Base-by-base conservation (phyloP, 1,140 invertebrate genomes). In the Drosophila sp. region DNA sequence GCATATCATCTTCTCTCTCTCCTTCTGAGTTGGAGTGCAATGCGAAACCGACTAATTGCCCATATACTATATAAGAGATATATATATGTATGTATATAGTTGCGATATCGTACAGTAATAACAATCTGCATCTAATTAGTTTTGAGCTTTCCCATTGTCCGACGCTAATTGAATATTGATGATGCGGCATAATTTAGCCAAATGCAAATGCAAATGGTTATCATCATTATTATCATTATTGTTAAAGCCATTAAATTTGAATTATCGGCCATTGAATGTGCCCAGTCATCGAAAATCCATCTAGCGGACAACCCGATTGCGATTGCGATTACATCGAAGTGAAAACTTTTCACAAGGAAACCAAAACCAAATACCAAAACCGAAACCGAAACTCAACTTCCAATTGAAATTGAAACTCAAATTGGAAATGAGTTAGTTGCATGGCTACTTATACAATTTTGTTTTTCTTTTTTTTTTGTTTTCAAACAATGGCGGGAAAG, bases 271-370 rank as follows among this genome's bases (percentile, higher is more conserved):
- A 50, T 47, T 47, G 17, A 47, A 47, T 47, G 32, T 65, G 74
- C 61, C 60, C 40, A 76, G 73, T 77, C 73, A 77, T 77, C 23
- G 17, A 27, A 50, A 50, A 50, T 50, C 44, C 44, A 50, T 50
- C 44, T 27, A 32, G 30, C 67, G 0, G 17, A 17, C 61, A 58
- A 66, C 70, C 68, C 63, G 71, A 38, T 11, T 69, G 66, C 63
- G 71, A 38, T 11, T 69, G 66, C 75, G 70, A 40, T 71, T 80
- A 55, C 57, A 38, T 62, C 60, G 72, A 72, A 62, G 79, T 82
- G 65, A 83, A 89, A 83, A 38, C 35, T 50, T 87, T 87, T 87
- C 83, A 80, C 84, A 87, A 87, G 83, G 83, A 67, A 40, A 73
- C 82, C 40, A 41, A 41, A 41, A 11, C 3, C n/a, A 2, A 5